Percentiles rank a stretch among this genome's conserved stretches.
These are phyloP conservation scores for Drosophila borealis DNA, from an alignment of 2,888 invertebrate genomes.

Conservation along the genomic window DNA sequence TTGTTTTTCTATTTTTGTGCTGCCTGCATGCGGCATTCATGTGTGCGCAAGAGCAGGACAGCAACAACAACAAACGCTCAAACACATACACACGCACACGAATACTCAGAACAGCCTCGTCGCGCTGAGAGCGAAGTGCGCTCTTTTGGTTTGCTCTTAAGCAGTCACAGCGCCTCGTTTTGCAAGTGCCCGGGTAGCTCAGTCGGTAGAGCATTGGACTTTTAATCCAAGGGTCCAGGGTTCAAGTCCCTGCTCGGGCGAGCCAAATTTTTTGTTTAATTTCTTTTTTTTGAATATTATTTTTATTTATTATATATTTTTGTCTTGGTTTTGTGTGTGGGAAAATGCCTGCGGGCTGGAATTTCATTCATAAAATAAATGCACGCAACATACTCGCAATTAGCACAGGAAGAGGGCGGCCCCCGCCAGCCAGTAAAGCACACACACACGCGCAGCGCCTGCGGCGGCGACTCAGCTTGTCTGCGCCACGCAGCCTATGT, in stretches of 20 bases:
- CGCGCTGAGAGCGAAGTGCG: slow-evolving; percentile 23
- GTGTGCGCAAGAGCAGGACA: slow-evolving; percentile 31
- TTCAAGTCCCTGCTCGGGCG: slow-evolving; percentile 85
- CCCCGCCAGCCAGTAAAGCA: slow-evolving; percentile 30
- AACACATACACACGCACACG: neutral
- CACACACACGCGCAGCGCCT: slow-evolving; percentile 8
- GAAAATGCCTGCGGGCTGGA: slow-evolving; percentile 61
- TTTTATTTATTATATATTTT: slow-evolving; percentile 13
- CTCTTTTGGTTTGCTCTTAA: slow-evolving; percentile 44
- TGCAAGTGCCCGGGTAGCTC: slow-evolving; percentile 83
- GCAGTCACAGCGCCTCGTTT: slow-evolving; percentile 23
- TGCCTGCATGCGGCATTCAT: slow-evolving; percentile 12
- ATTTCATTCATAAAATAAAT: slow-evolving; percentile 67
- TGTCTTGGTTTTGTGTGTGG: slow-evolving; percentile 42
- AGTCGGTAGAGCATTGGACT: slow-evolving; percentile 86
- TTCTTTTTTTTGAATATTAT: slow-evolving; percentile 3
- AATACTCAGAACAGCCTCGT: neutral
- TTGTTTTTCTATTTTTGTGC: slow-evolving; percentile 34
- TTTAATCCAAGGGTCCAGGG: slow-evolving; percentile 86
- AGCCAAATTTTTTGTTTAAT: slow-evolving; percentile 32
- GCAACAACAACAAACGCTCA: slow-evolving; percentile 42
- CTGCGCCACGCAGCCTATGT: slow-evolving; percentile 1
- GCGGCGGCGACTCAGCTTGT: neutral
- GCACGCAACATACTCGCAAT: slow-evolving; percentile 62
- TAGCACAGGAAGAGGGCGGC: slow-evolving; percentile 70